These are phyloP conservation scores for Ricordea florida DNA, from an alignment of 92 coral and sea anemone genomes.

Conservation along the genomic window DNA sequence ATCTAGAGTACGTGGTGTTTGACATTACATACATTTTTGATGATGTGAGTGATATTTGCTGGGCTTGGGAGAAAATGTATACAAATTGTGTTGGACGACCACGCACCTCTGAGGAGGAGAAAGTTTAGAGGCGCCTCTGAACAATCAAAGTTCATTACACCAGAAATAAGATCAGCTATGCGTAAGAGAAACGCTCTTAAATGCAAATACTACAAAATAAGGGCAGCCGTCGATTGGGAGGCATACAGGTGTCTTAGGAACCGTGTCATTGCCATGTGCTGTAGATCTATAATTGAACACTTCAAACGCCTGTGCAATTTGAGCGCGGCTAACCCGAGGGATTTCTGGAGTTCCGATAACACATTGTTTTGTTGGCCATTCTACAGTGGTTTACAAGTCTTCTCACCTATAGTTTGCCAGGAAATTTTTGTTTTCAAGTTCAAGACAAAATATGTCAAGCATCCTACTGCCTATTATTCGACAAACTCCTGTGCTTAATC, in stretches of 20 bases:
- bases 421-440: no score
- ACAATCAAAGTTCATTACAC: constrained; percentile 21
- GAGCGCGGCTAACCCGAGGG: constrained; percentile 5
- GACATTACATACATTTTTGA: constrained; percentile 22
- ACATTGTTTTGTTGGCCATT: no score
- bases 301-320: background rate
- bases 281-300: background rate
- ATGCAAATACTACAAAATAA: constrained; percentile 10
- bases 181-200: constrained; percentile 7
- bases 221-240: constrained; percentile 5
- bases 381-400: no score
- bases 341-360: constrained; percentile 16
- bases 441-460: no score
- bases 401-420: no score
- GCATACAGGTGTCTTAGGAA: constrained; percentile 5
- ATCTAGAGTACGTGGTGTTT: constrained; percentile 11
- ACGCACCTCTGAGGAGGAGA: constrained; percentile 5
- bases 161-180: constrained; percentile 17
- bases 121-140: background rate
- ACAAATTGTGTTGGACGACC: constrained; percentile 13
- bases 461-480: no score
- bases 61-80: constrained; percentile 47
- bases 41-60: background rate
- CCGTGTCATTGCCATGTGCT: constrained; percentile 10
- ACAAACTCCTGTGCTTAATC: no score